phyloP scores from a whole-genome alignment of 2,888 invertebrate species.

The Deroplatys truncata region DNA sequence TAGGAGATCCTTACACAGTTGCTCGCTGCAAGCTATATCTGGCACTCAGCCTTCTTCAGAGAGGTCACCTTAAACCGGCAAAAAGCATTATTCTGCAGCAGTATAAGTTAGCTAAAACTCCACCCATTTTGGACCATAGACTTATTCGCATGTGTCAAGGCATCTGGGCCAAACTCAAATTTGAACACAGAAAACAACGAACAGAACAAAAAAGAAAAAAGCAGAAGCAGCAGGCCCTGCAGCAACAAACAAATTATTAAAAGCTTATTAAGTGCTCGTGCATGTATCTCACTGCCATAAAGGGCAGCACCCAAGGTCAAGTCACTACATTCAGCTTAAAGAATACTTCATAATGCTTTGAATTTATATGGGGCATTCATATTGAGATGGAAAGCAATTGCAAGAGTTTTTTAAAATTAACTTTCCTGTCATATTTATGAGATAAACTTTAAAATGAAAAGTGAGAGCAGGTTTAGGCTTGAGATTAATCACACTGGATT shows the following conservation, averaged over 20 bases:
- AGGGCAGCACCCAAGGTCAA: too few relatives aligned
- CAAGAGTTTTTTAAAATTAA: too few relatives aligned
- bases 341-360: too few relatives aligned
- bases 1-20: constrained; percentile 77
- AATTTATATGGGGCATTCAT: too few relatives aligned
- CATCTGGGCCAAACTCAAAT: constrained; percentile 78
- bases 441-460: too few relatives aligned
- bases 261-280: too few relatives aligned
- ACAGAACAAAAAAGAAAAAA: not conserved
- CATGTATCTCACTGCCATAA: too few relatives aligned
- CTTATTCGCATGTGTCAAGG: constrained; percentile 80
- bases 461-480: too few relatives aligned
- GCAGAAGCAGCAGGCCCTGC: not conserved
- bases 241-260: not conserved
- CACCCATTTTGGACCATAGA: constrained; percentile 55
- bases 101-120: constrained; percentile 41
- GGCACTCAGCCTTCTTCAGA: constrained; percentile 84
- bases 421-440: too few relatives aligned
- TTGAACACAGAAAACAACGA: constrained; percentile 42
- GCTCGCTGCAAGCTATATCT: constrained; percentile 82
- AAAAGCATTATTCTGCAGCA: constrained; percentile 57
- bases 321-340: too few relatives aligned
- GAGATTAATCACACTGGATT: too few relatives aligned
- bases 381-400: too few relatives aligned
- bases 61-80: constrained; percentile 61